Evolutionary conservation across 2,888 invertebrate species (phyloP), one percentile per base, ranked within the genome.

Genomic region (Alitta virens): DNA sequence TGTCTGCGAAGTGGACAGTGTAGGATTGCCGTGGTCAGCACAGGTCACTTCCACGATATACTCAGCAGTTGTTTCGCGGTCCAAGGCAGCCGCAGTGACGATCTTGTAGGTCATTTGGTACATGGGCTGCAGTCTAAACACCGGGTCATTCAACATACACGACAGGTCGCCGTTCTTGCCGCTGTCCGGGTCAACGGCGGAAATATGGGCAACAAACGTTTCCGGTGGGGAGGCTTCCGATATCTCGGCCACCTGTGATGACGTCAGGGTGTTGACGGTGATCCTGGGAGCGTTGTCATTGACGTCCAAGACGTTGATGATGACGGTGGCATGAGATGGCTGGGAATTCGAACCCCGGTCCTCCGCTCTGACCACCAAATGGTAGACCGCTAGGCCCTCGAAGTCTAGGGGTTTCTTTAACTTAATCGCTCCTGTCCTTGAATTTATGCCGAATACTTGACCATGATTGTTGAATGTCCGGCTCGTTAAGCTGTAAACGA

Each of bases 191-290:
- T 96, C 96, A 14, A 86, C 86, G 1, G 92, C 93, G 64, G 88
- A 87, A 0, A 96, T 89, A 62, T 95, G 92, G 3, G 95, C 96
- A 3, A 79, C 78, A 23, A 72, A 74, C 1, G 72, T 68, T 24
- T 71, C 94, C 5, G 91, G 87, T 0, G 91, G 88, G 74, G 92
- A 90, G 79, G 94, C 94, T 82, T 96, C 96, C 69, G 90, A 88
- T 42, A 95, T 86, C 42, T 66, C 60, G 0, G 74, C 73, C 5
- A 63, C 55, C 14, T 65, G 63, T 33, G 66, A 63, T 2, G 62
- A 24, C 7, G 71, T 69, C 27, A 74, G 62, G 3, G 72, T 67
- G 33, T 68, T 70, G 54, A 76, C 63, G 52, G 65, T 68, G 54
- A 77, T 72, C 54, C 69, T 64, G 27, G 77, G 77, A 2, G 70